Conservation (phyloP, 2,113 vertebrate genomes). For the Nothoprocta pentlandii region DNA sequence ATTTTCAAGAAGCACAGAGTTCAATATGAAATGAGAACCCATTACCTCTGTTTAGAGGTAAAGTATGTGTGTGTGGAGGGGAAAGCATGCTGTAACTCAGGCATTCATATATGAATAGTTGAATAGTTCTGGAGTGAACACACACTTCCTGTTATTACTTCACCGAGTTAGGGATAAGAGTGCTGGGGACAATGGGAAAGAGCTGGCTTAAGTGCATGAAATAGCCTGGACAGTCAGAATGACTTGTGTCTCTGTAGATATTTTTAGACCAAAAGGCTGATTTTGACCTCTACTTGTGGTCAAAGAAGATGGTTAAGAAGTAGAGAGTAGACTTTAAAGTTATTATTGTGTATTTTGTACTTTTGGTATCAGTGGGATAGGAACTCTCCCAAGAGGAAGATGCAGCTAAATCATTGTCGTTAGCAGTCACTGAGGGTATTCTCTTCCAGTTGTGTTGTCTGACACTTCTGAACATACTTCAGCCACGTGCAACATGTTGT, state of each 20-base stretch:
- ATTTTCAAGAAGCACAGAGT: slow-evolving; percentile 98
- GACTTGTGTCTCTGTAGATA: too few relatives aligned
- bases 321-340: not conserved
- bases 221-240: too few relatives aligned
- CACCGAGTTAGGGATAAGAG: not conserved
- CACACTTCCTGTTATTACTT: not conserved
- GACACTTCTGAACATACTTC: not conserved
- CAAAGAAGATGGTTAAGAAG: not conserved
- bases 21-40: slow-evolving; percentile 98
- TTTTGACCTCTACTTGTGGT: not conserved
- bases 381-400: not conserved
- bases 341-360: not conserved
- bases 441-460: not conserved
- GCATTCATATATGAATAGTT: not conserved
- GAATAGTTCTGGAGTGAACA: not conserved
- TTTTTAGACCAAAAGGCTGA: not conserved
- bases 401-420: not conserved
- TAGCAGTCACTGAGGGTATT: not conserved
- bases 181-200: not conserved
- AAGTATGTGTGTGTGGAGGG: not conserved
- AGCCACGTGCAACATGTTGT: not conserved
- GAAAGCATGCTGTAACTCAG: not conserved
- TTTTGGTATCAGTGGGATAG: not conserved
- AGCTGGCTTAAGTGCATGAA: not conserved
- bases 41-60: slow-evolving; percentile 90